Evolutionary conservation across 2,113 vertebrate genomes (phyloP).

Genomic region (Colinus virginianus): DNA sequence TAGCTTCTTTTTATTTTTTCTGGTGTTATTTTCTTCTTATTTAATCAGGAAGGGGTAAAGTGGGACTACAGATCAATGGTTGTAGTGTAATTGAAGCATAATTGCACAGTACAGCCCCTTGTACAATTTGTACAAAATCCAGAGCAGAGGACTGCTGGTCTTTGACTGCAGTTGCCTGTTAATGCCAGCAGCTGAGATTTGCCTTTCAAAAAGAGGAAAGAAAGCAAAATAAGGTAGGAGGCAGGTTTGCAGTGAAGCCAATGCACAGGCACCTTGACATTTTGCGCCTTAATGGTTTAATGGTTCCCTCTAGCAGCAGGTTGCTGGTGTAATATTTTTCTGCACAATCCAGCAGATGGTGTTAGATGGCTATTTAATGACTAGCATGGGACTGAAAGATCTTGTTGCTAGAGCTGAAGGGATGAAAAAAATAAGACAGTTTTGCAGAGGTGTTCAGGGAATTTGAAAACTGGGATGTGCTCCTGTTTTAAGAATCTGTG

Average conservation of each 20-base stretch:
- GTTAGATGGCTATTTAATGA: constrained; percentile 66
- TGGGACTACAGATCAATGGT: not conserved
- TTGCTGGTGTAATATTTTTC: not conserved
- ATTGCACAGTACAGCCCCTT: not conserved
- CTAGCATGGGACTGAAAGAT: not conserved
- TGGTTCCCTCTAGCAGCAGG: not conserved
- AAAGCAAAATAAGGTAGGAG: not conserved
- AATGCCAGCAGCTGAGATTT: not conserved
- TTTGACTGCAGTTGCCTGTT: not conserved
- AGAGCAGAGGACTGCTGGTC: not conserved
- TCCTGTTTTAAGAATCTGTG: constrained; percentile 10
- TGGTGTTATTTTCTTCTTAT: not conserved
- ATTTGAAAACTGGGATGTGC: constrained; percentile 28
- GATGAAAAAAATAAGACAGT: not conserved
- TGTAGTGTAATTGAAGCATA: not conserved
- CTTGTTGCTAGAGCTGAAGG: not conserved
- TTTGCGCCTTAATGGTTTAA: not conserved
- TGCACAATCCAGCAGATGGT: constrained; percentile 67
- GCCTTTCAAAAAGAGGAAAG: not conserved
- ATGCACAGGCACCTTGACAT: not conserved
- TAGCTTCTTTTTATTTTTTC: not conserved
- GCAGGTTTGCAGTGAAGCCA: not conserved
- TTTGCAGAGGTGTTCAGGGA: constrained; percentile 11
- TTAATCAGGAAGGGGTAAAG: not conserved
- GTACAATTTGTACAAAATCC: not conserved